Conservation (phyloP, 2,113 vertebrate species). For the Dolichotis patagonum region DNA sequence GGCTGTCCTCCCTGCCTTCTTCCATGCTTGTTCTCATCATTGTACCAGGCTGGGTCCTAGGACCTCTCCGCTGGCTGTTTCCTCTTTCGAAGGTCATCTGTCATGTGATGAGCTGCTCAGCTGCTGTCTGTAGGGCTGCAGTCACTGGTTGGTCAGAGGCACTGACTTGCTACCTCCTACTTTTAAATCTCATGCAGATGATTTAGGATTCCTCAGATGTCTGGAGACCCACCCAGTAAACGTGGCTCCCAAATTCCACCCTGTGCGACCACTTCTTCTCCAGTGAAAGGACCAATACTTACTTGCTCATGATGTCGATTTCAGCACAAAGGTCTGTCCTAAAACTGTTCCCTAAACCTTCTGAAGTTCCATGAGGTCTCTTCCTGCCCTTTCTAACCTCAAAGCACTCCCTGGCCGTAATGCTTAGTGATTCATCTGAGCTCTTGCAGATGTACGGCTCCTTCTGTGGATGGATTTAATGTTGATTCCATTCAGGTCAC, state of each 20-base stretch:
- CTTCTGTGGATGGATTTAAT: neutral
- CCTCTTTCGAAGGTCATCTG: neutral
- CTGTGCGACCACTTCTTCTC: neutral
- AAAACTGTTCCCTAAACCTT: neutral
- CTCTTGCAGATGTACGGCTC: neutral
- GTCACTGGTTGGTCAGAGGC: neutral
- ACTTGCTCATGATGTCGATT: neutral
- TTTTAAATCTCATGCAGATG: neutral
- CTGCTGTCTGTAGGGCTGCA: no score
- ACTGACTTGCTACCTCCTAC: neutral
- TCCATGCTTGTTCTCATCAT: neutral
- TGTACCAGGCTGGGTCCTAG: neutral
- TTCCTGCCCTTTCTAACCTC: neutral
- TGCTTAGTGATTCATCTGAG: neutral
- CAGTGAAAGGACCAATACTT: neutral
- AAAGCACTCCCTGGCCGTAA: neutral
- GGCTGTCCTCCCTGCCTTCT: neutral
- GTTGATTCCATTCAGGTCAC: neutral
- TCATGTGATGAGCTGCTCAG: neutral
- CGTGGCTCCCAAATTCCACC: neutral
- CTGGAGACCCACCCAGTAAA: neutral
- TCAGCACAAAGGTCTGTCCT: neutral
- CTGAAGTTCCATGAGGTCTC: neutral
- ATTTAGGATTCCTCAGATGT: neutral
- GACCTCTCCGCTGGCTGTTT: neutral